Evolutionary conservation across 2,888 invertebrate species (phyloP), one percentile per base, ranked within the genome.

Genomic region (Pocota personata): DNA sequence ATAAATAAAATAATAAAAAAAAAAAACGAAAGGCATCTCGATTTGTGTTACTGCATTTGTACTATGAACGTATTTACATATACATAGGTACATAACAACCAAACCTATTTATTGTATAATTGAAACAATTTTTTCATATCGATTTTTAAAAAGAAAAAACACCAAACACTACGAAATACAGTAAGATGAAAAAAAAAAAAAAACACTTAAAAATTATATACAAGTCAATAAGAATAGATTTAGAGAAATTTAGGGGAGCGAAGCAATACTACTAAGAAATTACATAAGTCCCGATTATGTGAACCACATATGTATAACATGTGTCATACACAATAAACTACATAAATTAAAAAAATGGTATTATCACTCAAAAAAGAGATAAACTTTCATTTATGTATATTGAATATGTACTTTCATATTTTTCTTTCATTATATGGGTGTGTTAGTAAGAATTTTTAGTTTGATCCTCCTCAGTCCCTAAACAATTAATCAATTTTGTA

Each of bases 131-230:
- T 76, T 73, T 77, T 79, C 75, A 79, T 83, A 88, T 83, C 79
- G 86, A 84, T 75, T n/a, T n/a, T n/a, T 66, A 73, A 77, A 75
- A 62, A 48, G 52, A 66, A 46, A 55, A 79, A 55, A 52, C 43
- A 78, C 77, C 66, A 78, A 87, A 73, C 75, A 80, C 84, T 84
- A 80, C 80, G 84, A 80, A 80, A 80, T 84, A 84, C 75, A 80
- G 84, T 84, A 84, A 84, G 80, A 64, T 58, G 67, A 64, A 64
- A 40, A 73, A 60, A 60, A 60, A n/a, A n/a, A n/a, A 62, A 8
- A 71, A 52, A 77, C 30, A 62, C 27, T 19, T 21, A 55, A 62
- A 78, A 55, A 50, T 37, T 57, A 76, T 73, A 80, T 73, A 80
- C 73, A 76, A 75, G 69, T 75, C 80, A 84, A 80, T 84, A 75